Evolutionary conservation across 2,888 invertebrate species (phyloP), one percentile per base, ranked within the genome.

Genomic region (Parnassius apollo): DNA sequence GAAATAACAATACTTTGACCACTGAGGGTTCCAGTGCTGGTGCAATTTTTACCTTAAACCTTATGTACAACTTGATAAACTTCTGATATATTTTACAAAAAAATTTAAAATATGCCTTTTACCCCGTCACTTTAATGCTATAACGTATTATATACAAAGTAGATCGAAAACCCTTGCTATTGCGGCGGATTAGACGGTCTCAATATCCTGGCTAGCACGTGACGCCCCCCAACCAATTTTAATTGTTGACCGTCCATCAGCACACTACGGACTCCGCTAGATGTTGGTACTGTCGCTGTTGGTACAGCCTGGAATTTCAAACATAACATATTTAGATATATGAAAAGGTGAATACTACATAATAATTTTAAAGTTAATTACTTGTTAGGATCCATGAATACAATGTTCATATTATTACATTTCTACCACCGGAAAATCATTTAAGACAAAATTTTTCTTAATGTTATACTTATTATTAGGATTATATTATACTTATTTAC

Each of bases 221-320:
- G 91, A 0, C 91, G 73, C 0, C 91, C 91, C 0, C 90, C 88
- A 0, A 91, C 88, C 2, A 91, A 74, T 58, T 91, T 91, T 55
- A 91, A 69, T 55, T 91, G 91, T 46, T 91, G 91, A 0, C 91
- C 91, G 65, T 91, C 91, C 90, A 91, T 87, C 35, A 91, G 72
- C 8, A 91, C 91, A 62, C 88, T 84, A 10, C 91, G 83, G 1
- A 89, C 86, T 45, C 82, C 85, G 67, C 81, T 76, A 65, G 86
- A 68, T 51, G 83, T 76, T 70, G 84, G 72, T 54, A 71, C 79
- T 2, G 79, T 68, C 2, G 80, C 66, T 48, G 73, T 75, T 3
- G 81, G 67, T 9, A 74, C 75, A 2, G 79, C 76, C 83, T 88
- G 77, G 2, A 64, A 66, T 57, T 12, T 4, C 13, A 44, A 44